Evolutionary conservation across 2,113 vertebrate species (phyloP).

Genomic region (Apodemus speciosus): DNA sequence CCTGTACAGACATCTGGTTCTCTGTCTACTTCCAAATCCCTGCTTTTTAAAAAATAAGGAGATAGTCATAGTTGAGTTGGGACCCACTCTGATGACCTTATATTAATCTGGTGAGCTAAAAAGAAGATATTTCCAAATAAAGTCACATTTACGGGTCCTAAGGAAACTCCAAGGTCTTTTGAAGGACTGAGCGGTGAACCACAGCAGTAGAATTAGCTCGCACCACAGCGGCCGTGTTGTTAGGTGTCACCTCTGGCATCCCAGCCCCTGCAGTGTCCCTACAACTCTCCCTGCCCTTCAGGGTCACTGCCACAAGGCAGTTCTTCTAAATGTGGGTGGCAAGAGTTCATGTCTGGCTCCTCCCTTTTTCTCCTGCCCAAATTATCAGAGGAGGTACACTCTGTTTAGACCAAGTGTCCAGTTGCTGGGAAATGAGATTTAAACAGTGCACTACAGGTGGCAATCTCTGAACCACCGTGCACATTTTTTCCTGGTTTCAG

Average conservation of each 20-base stretch:
- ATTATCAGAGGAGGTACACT: background rate
- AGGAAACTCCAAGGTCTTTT: background rate
- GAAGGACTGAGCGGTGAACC: background rate
- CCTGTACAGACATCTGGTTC: background rate
- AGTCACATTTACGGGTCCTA: background rate
- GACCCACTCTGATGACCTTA: background rate
- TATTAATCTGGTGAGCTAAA: background rate
- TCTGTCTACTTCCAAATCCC: background rate
- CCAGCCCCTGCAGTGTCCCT: background rate
- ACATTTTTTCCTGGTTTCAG: background rate
- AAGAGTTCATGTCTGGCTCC: background rate
- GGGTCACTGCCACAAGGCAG: background rate
- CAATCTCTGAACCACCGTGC: background rate
- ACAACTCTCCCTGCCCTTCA: background rate
- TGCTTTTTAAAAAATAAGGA: background rate
- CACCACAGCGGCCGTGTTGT: background rate
- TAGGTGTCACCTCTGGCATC: background rate
- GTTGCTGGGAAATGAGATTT: background rate
- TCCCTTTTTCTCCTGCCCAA: background rate
- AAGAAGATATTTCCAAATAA: slow-evolving; percentile 1
- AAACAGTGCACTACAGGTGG: background rate
- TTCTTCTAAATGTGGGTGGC: background rate
- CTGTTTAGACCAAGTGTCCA: background rate
- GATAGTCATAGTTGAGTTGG: background rate
- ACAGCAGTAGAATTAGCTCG: background rate